These are phyloP conservation scores for Erpobdella octoculata DNA, from an alignment of 2,888 invertebrate species.

Conservation along the genomic window DNA sequence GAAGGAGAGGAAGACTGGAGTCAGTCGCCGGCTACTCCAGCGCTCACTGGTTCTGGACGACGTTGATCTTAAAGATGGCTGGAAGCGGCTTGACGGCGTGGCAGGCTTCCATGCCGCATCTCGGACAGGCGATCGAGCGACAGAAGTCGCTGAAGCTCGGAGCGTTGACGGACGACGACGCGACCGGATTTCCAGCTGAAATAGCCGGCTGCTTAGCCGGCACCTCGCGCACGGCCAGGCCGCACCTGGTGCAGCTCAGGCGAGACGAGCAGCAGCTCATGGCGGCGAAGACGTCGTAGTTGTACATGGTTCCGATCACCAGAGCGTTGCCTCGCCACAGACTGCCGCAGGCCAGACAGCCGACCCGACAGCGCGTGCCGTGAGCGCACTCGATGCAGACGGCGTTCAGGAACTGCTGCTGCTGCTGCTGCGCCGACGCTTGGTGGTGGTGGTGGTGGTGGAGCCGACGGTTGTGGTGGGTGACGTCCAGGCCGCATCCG, in stretches of 20 bases:
- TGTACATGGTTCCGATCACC: constrained; percentile 80
- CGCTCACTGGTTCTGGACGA: background rate
- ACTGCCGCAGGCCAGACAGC: constrained; percentile 47
- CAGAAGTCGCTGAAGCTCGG: constrained; percentile 16
- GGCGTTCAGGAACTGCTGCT: constrained; percentile 79
- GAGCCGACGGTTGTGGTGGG: background rate
- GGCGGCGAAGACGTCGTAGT: constrained; percentile 94
- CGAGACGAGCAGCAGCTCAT: constrained; percentile 89
- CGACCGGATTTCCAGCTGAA: no score
- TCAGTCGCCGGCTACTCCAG: no score
- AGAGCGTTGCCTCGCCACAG: constrained; percentile 71
- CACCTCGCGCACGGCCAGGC: constrained; percentile 41
- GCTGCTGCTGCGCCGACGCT: constrained; percentile 61
- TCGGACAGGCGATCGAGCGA: constrained; percentile 12
- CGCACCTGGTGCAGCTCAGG: constrained; percentile 86
- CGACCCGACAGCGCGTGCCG: constrained; percentile 53
- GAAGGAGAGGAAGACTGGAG: no score
- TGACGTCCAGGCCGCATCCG: constrained; percentile 9
- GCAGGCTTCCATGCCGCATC: constrained; percentile 12
- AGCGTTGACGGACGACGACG: background rate
- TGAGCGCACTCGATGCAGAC: constrained; percentile 84
- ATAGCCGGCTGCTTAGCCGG: background rate
- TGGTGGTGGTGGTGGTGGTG: constrained; percentile 29
- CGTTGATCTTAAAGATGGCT: background rate
- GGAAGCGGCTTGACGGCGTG: constrained; percentile 17